Conservation (phyloP, 35 echinoderm and acorn worm species). For the Amphiura filiformis region DNA sequence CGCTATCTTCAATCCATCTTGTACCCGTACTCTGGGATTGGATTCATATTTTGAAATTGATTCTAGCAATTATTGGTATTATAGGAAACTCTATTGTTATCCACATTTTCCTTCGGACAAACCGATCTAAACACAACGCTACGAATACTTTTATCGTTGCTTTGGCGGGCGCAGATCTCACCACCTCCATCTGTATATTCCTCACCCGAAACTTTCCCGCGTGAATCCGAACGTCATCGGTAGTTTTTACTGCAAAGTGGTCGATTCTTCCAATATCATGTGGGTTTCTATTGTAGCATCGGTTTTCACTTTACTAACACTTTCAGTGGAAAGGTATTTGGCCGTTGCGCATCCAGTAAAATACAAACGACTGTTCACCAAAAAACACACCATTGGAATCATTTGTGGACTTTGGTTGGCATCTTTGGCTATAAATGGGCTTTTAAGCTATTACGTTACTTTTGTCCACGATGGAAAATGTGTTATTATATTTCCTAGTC, state of each 20-base stretch:
- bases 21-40: too few relatives aligned
- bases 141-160: conserved; percentile 71
- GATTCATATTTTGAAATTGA: conserved; percentile 36
- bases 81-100: conserved; percentile 76
- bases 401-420: conserved; percentile 50
- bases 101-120: conserved; percentile 32
- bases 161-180: conserved; percentile 67
- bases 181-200: conserved; percentile 73
- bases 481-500: conserved; percentile 29
- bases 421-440: conserved; percentile 43
- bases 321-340: conserved; percentile 79
- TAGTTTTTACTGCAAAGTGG: conserved; percentile 76
- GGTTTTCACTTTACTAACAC: conserved; percentile 50
- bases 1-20: too few relatives aligned
- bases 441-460: conserved; percentile 35
- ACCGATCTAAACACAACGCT: conserved; percentile 2
- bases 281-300: conserved; percentile 78
- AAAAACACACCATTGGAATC: conserved; percentile 5
- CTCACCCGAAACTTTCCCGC: conserved; percentile 20
- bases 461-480: conserved; percentile 26
- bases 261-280: conserved; percentile 58
- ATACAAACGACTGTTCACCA: conserved; percentile 51
- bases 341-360: conserved; percentile 77
- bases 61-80: conserved; percentile 70
- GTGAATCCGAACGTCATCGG: conserved; percentile 23